These are phyloP conservation scores for Crotalus viridis DNA, from an alignment of 2,113 vertebrate genomes.

Conservation along the genomic window DNA sequence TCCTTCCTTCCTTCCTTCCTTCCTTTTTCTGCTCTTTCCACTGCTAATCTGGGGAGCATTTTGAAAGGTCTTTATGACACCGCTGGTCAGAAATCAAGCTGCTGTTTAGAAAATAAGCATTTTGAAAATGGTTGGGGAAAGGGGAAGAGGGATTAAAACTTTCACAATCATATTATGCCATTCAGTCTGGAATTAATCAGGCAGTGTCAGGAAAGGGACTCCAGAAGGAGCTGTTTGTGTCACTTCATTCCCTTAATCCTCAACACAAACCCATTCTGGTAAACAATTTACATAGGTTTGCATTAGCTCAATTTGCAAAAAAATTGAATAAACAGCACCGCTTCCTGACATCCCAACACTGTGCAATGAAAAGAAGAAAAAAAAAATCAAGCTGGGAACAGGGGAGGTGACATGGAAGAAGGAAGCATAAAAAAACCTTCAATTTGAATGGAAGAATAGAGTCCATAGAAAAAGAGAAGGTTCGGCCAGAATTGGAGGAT, in stretches of 20 bases:
- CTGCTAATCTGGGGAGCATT: neutral
- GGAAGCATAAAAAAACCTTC: slow-evolving; percentile 41
- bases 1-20: neutral
- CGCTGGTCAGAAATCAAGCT: neutral
- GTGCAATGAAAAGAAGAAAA: neutral
- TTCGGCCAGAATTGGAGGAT: slow-evolving; percentile 40
- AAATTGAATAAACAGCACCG: slow-evolving; percentile 60
- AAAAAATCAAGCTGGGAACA: neutral
- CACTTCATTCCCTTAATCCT: slow-evolving; percentile 30
- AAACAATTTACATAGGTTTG: slow-evolving; percentile 62
- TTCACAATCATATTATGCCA: neutral
- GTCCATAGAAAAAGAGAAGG: slow-evolving; percentile 55
- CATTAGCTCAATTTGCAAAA: slow-evolving; percentile 64
- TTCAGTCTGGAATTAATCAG: slow-evolving; percentile 16
- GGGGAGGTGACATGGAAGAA: neutral
- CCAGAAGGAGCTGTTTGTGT: slow-evolving; percentile 13
- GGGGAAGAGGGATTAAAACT: neutral
- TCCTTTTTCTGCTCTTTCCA: neutral
- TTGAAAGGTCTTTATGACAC: neutral
- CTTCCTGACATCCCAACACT: slow-evolving; percentile 58
- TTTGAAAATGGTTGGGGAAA: neutral
- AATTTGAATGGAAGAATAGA: slow-evolving; percentile 54
- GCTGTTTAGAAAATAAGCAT: neutral
- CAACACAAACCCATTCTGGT: slow-evolving; percentile 44
- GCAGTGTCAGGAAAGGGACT: neutral